Evolutionary conservation across 2,888 invertebrate genomes (phyloP), one percentile per base, ranked within the genome.

Genomic region (Drosophila mayaguana): DNA sequence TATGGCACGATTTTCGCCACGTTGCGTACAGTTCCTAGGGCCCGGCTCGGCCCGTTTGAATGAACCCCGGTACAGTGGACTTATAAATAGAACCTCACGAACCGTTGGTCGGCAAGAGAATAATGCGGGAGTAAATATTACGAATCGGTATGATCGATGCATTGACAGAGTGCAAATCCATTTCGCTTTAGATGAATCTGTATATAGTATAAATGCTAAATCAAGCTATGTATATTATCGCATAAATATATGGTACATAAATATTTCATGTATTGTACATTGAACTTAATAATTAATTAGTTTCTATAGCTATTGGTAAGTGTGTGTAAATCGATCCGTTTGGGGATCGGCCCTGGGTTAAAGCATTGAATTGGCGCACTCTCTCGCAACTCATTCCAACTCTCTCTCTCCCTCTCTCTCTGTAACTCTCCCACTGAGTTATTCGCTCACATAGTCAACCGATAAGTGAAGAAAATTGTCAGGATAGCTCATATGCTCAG

Each of bases 401-500:
- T 22, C 16, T 16, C 18, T 40, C 18, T 25, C 16, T 22, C 16
- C 7, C 18, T 14, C 45, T 14, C 43, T 14, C 12, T 2, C 3
- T 32, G 32, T 8, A 8, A 3, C 22, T 45, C 1, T 48, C 5
- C 11, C 9, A 1, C n/a, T 16, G 34, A 43, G 36, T 78, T 87
- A 91, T 42, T 71, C 65, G 69, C 63, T 83, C 74, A 90, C 84
- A 80, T 92, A 93, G 66, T 87, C 82, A 66, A 96, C 92, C 91
- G 95, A 95, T 83, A 99, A 94, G 94, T 99, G 99, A 75, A 99
- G 94, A 93, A 99, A 99, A 94, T 99, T 99, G 93, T 99, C 99
- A 0, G 99, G 98, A 93, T 99, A 98, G 92, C 98, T 98, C 90
- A 99, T 94, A 93, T 99, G 99, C 93, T 99, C 98, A 25, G 98